Percentiles rank a stretch among this genome's conserved stretches.
Conservation (phyloP, 1,140 invertebrate genomes). For the Bombus balteatus region DNA sequence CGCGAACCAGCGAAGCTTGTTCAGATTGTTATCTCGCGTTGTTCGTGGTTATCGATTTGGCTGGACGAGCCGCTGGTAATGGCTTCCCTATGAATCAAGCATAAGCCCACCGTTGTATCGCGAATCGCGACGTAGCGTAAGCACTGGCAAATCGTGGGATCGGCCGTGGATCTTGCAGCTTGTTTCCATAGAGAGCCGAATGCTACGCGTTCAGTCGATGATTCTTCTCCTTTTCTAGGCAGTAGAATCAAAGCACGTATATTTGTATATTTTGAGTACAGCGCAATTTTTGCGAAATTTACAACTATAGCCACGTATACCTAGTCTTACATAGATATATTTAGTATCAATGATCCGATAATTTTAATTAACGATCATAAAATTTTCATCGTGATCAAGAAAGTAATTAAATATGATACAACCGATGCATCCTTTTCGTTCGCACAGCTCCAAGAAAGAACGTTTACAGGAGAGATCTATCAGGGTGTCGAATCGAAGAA, state of each 20-base stretch:
- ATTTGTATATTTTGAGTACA: no score
- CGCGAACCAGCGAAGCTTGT: neutral
- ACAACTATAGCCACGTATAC: no score
- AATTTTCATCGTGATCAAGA: neutral
- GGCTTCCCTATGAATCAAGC: constrained; percentile 33
- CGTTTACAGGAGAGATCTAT: no score
- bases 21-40: constrained; percentile 3
- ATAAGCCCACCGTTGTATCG: constrained; percentile 17
- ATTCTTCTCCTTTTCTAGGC: neutral
- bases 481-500: neutral
- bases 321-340: no score
- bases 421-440: no score
- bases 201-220: no score
- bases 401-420: neutral
- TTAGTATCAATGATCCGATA: neutral
- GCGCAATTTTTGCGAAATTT: no score
- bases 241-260: no score
- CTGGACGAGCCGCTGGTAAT: constrained; percentile 10
- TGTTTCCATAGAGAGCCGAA: no score
- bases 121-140: neutral
- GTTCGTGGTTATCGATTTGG: constrained; percentile 43
- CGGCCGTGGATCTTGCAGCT: neutral
- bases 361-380: no score
- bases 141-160: neutral
- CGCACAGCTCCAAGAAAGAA: no score